Percentiles rank a stretch among this genome's conserved stretches.
These are phyloP conservation scores for Phortica variegata DNA, from an alignment of 1,140 invertebrate species.

Conservation along the genomic window DNA sequence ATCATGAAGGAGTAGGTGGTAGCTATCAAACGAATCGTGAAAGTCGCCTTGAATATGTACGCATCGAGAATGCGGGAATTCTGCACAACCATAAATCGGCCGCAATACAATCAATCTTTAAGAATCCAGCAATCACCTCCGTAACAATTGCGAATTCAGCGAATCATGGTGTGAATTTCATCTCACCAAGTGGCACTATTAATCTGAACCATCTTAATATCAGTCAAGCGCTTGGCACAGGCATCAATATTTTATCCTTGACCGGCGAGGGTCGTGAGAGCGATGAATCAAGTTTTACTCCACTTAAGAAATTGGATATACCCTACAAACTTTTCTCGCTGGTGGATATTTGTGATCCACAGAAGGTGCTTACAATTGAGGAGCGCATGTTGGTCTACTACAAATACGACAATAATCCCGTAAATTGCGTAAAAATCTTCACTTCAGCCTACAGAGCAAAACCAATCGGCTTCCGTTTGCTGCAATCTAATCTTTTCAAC, in stretches of 20 bases:
- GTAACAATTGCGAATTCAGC: constrained; percentile 84
- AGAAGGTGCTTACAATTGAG: constrained; percentile 86
- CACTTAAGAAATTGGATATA: constrained; percentile 79
- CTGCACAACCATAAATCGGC: constrained; percentile 93
- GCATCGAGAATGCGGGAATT: constrained; percentile 93
- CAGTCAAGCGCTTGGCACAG: constrained; percentile 82
- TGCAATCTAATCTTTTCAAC: constrained; percentile 94
- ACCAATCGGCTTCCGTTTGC: constrained; percentile 82
- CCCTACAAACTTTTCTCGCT: constrained; percentile 95
- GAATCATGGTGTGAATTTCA: constrained; percentile 88
- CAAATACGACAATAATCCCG: constrained; percentile 94
- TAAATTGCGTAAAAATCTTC: constrained; percentile 98
- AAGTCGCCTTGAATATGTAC: constrained; percentile 79
- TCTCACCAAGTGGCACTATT: constrained; percentile 82
- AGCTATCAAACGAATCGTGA: constrained; percentile 67
- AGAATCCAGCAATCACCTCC: constrained; percentile 77
- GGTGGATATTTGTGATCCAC: constrained; percentile 93
- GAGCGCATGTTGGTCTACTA: constrained; percentile 93
- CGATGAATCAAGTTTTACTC: constrained; percentile 81
- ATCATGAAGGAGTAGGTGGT: constrained; percentile 79
- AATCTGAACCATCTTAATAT: constrained; percentile 72
- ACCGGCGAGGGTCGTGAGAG: constrained; percentile 90
- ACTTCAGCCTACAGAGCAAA: constrained; percentile 79
- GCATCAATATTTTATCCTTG: constrained; percentile 83
- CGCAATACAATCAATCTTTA: constrained; percentile 85